Evolutionary conservation across 2,888 invertebrate genomes (phyloP), one percentile per base, ranked within the genome.

Genomic region (Incurvaria masculella): DNA sequence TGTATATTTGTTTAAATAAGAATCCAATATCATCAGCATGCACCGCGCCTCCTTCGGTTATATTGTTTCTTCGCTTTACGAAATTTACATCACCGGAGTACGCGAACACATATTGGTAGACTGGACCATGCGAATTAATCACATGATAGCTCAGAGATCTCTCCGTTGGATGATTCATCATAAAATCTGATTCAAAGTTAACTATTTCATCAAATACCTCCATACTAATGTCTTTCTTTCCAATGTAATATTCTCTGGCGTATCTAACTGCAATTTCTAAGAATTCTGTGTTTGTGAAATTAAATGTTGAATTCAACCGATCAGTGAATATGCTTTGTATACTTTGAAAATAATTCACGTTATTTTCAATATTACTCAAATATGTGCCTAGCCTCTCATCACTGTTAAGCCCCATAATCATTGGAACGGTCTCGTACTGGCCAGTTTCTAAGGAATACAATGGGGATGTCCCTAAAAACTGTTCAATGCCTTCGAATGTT

Each of bases 341-440:
- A 10, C 14, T 26, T 18, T 46, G 39, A 19, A 46, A 42, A 23
- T 46, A 39, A 21, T 46, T 27, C 4, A n/a, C n/a, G n/a, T 45
- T 16, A 2, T 21, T 6, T n/a, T 46, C 16, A 11, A 26, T 33
- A 18, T 42, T 16, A 20, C 27, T 42, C 33, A 42, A 33, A 17
- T 39, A 21, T 23, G 3, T 3, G 1, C 17, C 5, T 8, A 61
- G 45, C n/a, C 33, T 18, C 57, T 72, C 72, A 27, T 63, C 53
- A 40, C 61, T 58, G 41, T 57, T 68, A 41, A 63, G 68, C 2
- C 72, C 72, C 3, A 65, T 53, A n/a, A 72, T 47, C 20, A 69
- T 52, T 5, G 64, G 57, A n/a, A 65, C 56, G 18, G 58, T 54
- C 38, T 52, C 60, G 0, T 42, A 46, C 16, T 19, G 16, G 3